Evolutionary conservation across 2,888 invertebrate genomes (phyloP), one percentile per base, ranked within the genome.

Genomic region (Ptilodon capucinus): DNA sequence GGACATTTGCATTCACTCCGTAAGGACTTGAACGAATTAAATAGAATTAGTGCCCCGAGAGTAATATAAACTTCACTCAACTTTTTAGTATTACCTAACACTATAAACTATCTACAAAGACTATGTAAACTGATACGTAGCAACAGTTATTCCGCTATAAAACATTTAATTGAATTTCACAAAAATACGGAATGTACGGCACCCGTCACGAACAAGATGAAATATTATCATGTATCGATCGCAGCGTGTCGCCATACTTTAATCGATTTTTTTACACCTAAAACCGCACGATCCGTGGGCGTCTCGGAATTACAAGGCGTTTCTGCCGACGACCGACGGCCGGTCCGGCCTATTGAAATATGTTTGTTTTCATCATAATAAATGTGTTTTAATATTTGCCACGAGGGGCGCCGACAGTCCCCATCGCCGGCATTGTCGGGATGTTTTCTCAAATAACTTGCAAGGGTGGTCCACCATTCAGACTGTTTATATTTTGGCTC

Each of bases 231-330:
- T 84, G 79, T 86, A 83, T 86, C 83, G 86, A 87, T 88, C 91
- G 66, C 91, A 90, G 91, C 90, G 80, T 91, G 91, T 89, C 86
- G 91, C 82, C 91, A 75, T 81, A 74, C 77, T 82, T 81, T 87
- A 90, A 91, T 90, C 87, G 89, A 89, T 86, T 91, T 91, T 89
- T 91, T 91, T 91, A 91, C 91, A 91, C 91, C 87, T 89, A 82
- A 85, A 89, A 88, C 87, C 85, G 83, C 89, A 84, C 75, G 81
- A 79, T 71, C 80, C 66, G 87, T 86, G 84, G 89, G 88, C 86
- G 90, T 86, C 69, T 70, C 68, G 74, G 76, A 75, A 83, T 88
- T 85, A 89, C 86, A 80, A 88, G 86, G 84, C 86, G 72, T 79
- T 86, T 89, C 82, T 88, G 86, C 82, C 84, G 86, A 78, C 74